Percentiles rank a stretch among this genome's conserved stretches.
Evolutionary conservation across 2,888 invertebrate genomes (phyloP).

Genomic region (Masnerella sp.): DNA sequence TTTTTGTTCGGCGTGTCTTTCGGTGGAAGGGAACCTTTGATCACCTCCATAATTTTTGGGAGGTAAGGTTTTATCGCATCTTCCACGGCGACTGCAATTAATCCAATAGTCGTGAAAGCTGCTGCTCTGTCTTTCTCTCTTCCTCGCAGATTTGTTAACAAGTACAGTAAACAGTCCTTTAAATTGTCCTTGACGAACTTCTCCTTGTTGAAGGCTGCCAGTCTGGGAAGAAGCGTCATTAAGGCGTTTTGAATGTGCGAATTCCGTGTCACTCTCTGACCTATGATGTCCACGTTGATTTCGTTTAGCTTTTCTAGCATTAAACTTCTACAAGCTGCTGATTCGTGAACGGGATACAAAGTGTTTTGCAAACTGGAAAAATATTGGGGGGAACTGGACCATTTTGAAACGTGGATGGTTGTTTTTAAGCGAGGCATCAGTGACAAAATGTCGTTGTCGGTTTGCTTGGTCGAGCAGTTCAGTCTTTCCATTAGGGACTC

Average conservation of each 20-base stretch:
- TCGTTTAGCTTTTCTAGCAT: conserved; percentile 90
- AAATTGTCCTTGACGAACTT: conserved; percentile 88
- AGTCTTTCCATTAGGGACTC: conserved; percentile 84
- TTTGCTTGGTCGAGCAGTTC: conserved; percentile 73
- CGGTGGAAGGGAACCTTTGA: conserved; percentile 87
- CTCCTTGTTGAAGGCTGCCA: conserved; percentile 94
- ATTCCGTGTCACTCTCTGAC: conserved; percentile 86
- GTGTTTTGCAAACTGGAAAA: conserved; percentile 67
- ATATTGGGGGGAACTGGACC: conserved; percentile 69
- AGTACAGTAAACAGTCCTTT: conserved; percentile 86
- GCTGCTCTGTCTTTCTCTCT: conserved; percentile 91
- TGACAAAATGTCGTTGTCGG: conserved; percentile 80
- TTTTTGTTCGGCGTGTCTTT: conserved; percentile 89
- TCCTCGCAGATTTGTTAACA: conserved; percentile 86
- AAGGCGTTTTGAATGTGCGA: conserved; percentile 92
- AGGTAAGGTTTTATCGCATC: conserved; percentile 88
- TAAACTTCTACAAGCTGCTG: conserved; percentile 90
- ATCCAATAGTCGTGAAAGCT: conserved; percentile 93
- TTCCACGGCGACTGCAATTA: conserved; percentile 93
- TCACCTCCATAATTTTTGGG: conserved; percentile 90
- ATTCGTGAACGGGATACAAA: conserved; percentile 84
- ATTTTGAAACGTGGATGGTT: conserved; percentile 79
- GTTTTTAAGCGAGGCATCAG: conserved; percentile 81
- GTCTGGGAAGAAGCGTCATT: conserved; percentile 90
- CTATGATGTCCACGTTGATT: conserved; percentile 88